Evolutionary conservation across 1,140 invertebrate species (phyloP).

Genomic region (Chironomus striatipennis): DNA sequence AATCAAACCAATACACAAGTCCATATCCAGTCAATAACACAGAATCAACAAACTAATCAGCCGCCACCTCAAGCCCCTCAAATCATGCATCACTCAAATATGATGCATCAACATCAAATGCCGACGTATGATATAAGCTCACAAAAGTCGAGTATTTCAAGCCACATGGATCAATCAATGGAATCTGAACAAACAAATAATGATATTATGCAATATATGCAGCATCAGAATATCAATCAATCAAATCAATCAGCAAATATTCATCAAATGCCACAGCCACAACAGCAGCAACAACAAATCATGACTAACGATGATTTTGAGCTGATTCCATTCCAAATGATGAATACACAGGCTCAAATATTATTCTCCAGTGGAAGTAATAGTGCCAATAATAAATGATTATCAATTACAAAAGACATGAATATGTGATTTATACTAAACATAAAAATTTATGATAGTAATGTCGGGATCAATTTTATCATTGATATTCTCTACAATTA

Average conservation of each 20-base stretch:
- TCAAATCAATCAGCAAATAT: constrained; percentile 24
- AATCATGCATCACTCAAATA: neutral
- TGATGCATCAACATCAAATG: neutral
- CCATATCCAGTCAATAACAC: constrained; percentile 30
- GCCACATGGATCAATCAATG: neutral
- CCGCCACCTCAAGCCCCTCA: neutral
- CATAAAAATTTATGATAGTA: no score
- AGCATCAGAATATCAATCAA: constrained; percentile 28
- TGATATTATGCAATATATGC: constrained; percentile 24
- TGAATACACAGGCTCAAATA: neutral
- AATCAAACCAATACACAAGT: neutral
- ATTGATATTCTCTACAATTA: no score
- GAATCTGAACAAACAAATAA: neutral
- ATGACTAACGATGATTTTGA: neutral
- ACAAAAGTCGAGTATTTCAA: neutral
- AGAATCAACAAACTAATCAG: constrained; percentile 32
- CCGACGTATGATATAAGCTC: neutral
- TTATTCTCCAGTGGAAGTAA: constrained; percentile 9
- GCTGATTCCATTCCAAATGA: constrained; percentile 7
- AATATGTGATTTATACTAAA: neutral
- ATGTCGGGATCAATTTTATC: no score
- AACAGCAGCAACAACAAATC: constrained; percentile 29
- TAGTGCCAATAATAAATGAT: neutral
- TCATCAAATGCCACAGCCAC: constrained; percentile 28
- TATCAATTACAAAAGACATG: neutral